These are phyloP conservation scores for Verasper variegatus DNA, from an alignment of 2,113 vertebrate species.

Conservation along the genomic window DNA sequence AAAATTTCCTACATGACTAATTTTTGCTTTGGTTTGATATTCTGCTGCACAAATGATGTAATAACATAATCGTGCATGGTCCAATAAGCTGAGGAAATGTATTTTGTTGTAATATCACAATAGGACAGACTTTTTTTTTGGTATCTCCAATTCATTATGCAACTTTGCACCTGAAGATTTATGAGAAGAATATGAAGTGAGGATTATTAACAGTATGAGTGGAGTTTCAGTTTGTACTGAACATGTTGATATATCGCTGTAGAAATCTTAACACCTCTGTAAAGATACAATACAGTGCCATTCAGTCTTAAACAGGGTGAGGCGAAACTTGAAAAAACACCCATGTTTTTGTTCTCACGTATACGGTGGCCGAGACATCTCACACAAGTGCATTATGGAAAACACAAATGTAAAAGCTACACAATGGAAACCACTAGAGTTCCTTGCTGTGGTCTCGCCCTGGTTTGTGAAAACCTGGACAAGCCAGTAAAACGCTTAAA, in stretches of 20 bases:
- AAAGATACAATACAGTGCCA: neutral
- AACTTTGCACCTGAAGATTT: conserved; percentile 13
- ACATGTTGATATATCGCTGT: conserved; percentile 18
- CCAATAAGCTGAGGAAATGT: neutral
- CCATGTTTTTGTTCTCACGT: neutral
- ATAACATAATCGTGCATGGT: conserved; percentile 11
- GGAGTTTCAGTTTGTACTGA: conserved; percentile 36
- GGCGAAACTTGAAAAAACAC: neutral
- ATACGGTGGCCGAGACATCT: no score
- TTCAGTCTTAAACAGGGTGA: neutral
- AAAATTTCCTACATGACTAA: conserved; percentile 12
- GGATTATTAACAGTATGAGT: conserved; percentile 38
- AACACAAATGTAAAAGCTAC: no score
- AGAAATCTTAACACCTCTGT: conserved; percentile 6
- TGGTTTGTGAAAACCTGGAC: no score
- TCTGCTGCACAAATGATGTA: conserved; percentile 3
- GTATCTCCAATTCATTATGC: conserved; percentile 24
- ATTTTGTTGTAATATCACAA: neutral
- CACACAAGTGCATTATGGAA: no score
- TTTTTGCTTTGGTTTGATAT: conserved; percentile 15
- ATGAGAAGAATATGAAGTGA: conserved; percentile 12
- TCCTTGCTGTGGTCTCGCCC: no score
- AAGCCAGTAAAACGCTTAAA: no score
- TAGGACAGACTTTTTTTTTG: conserved; percentile 22
- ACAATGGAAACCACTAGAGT: no score